Conservation (phyloP, 2,797 vertebrate genomes). For the Lacerta bilineata region DNA sequence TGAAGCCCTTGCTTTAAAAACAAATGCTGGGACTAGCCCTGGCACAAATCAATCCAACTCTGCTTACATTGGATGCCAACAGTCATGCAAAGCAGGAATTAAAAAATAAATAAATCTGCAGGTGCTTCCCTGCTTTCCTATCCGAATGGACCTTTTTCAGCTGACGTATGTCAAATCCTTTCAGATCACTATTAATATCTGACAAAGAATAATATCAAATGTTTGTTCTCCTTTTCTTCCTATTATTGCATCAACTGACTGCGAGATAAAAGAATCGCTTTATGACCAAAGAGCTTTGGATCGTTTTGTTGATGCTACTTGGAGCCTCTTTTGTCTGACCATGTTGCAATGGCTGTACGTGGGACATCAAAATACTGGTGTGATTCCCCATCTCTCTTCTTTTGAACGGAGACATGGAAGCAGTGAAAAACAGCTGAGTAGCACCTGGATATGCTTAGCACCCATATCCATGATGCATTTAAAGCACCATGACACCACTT, state of each 20-base stretch:
- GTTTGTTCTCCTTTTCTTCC: slow-evolving; percentile 47
- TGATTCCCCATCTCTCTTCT: not conserved
- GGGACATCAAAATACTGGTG: slow-evolving; percentile 54
- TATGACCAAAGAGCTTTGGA: slow-evolving; percentile 64
- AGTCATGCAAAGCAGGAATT: not conserved
- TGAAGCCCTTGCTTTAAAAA: not conserved
- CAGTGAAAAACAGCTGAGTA: not conserved
- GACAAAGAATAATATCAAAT: slow-evolving; percentile 52
- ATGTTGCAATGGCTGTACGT: slow-evolving; percentile 70
- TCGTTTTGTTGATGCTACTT: slow-evolving; percentile 58
- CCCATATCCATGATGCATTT: too few relatives aligned
- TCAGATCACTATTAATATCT: slow-evolving; percentile 27
- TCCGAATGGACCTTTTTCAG: not conserved
- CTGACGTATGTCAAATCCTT: slow-evolving; percentile 30
- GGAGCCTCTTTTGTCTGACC: slow-evolving; percentile 60
- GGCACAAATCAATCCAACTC: not conserved
- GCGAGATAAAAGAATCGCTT: slow-evolving; percentile 61
- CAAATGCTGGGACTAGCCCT: not conserved
- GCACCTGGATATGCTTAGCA: too few relatives aligned
- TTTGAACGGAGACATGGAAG: not conserved
- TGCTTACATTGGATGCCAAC: not conserved
- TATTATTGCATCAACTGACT: slow-evolving; percentile 58
- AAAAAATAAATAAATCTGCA: not conserved
- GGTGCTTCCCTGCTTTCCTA: not conserved
- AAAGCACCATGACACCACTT: too few relatives aligned